Evolutionary conservation across 2,113 vertebrate species (phyloP).

Genomic region (Myxocyprinus asiaticus): DNA sequence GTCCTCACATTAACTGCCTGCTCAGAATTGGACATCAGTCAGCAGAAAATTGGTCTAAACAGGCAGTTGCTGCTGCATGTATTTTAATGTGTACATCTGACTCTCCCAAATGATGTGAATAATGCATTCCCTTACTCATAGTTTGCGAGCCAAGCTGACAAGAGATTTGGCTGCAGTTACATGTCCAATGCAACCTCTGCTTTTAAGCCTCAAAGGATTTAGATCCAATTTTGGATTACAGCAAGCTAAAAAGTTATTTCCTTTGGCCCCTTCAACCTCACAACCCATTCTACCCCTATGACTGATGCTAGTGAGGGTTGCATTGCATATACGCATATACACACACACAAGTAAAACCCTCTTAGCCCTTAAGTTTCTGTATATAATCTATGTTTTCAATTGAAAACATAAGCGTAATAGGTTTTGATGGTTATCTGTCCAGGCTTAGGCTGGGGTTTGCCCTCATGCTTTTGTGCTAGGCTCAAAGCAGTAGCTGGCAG

Average conservation of each 20-base stretch:
- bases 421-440: constrained; percentile 69
- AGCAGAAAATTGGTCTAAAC: constrained; percentile 5
- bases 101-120: constrained; percentile 17
- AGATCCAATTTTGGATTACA: constrained; percentile 74
- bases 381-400: constrained; percentile 71
- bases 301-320: constrained; percentile 62
- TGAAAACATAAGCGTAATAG: constrained; percentile 67
- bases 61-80: not conserved
- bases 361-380: constrained; percentile 69
- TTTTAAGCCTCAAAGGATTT: constrained; percentile 75
- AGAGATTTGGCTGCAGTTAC: constrained; percentile 63
- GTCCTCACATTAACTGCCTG: not conserved
- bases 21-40: not conserved
- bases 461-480: constrained; percentile 24
- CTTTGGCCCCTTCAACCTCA: constrained; percentile 51
- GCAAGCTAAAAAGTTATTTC: constrained; percentile 72
- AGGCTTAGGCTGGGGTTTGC: constrained; percentile 57
- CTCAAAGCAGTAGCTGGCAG: constrained; percentile 55
- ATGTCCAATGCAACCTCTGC: constrained; percentile 66
- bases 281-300: constrained; percentile 43
- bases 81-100: constrained; percentile 13
- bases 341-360: constrained; percentile 32
- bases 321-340: constrained; percentile 59
- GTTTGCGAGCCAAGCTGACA: constrained; percentile 59
- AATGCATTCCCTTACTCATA: constrained; percentile 7